phyloP scores from a whole-genome alignment of 2,113 vertebrate genomes.

The Gorsachius goisagi region DNA sequence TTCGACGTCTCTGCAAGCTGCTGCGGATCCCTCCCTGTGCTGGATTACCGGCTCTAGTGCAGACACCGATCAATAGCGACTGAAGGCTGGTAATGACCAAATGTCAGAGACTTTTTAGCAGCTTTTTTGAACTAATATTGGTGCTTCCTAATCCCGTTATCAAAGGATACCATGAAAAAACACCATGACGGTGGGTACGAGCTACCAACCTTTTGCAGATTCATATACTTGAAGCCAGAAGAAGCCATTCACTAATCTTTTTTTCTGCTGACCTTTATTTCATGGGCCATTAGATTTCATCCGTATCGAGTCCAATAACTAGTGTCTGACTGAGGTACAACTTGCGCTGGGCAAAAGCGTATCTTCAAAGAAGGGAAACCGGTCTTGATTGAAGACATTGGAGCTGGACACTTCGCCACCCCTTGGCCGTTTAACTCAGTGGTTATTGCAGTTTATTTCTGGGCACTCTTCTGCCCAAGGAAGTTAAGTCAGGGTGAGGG shows the following conservation, averaged over 20 bases:
- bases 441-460: constrained; percentile 50
- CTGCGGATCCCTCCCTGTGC: not conserved
- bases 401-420: constrained; percentile 15
- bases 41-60: not conserved
- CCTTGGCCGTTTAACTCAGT: constrained; percentile 17
- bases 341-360: not conserved
- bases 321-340: not conserved
- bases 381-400: not conserved
- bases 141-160: constrained; percentile 42
- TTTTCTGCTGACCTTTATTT: constrained; percentile 58
- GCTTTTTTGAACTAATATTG: constrained; percentile 49
- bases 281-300: constrained; percentile 29
- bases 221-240: not conserved
- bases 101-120: not conserved
- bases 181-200: not conserved
- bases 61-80: not conserved
- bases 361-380: constrained; percentile 21
- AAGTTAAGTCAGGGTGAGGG: constrained; percentile 38
- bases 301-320: not conserved
- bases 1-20: not conserved
- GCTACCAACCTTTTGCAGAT: not conserved
- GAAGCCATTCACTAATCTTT: constrained; percentile 2
- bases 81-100: constrained; percentile 15
- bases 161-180: constrained; percentile 39
- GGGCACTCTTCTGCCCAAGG: constrained; percentile 43